These are phyloP conservation scores for Melanophora roralis DNA, from an alignment of 2,888 invertebrate genomes.

Conservation along the genomic window DNA sequence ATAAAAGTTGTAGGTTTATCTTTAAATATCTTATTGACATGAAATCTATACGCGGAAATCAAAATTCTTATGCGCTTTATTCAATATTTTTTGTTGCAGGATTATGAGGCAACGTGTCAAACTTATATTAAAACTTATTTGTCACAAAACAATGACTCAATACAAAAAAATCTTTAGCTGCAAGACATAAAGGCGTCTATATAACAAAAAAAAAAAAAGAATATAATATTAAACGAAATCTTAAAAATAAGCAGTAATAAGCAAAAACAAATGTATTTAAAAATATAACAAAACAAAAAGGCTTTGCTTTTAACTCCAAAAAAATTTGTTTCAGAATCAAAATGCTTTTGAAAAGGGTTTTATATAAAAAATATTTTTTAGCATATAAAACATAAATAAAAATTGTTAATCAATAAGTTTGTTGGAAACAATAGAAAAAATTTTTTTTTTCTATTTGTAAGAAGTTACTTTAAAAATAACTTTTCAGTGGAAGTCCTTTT, in stretches of 20 bases:
- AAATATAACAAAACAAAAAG: background rate
- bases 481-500: conserved; percentile 6
- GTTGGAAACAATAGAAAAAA: background rate
- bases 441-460: too few species aligned
- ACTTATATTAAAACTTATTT: conserved; percentile 54
- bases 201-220: background rate
- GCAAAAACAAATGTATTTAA: background rate
- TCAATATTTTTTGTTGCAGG: background rate
- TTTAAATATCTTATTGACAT: conserved; percentile 25
- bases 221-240: background rate
- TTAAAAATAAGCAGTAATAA: background rate
- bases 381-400: background rate
- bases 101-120: conserved; percentile 46
- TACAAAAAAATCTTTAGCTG: conserved; percentile 40
- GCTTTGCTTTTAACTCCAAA: background rate
- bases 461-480: background rate
- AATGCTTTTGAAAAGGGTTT: background rate
- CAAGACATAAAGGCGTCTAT: conserved; percentile 54
- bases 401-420: conserved; percentile 49
- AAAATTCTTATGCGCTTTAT: conserved; percentile 16
- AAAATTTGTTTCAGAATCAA: background rate
- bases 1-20: background rate
- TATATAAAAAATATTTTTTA: background rate
- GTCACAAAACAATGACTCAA: conserved; percentile 57
- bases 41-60: background rate